Evolutionary conservation across 1,140 invertebrate genomes (phyloP), one percentile per base, ranked within the genome.

Genomic region (Sycophila sp.): DNA sequence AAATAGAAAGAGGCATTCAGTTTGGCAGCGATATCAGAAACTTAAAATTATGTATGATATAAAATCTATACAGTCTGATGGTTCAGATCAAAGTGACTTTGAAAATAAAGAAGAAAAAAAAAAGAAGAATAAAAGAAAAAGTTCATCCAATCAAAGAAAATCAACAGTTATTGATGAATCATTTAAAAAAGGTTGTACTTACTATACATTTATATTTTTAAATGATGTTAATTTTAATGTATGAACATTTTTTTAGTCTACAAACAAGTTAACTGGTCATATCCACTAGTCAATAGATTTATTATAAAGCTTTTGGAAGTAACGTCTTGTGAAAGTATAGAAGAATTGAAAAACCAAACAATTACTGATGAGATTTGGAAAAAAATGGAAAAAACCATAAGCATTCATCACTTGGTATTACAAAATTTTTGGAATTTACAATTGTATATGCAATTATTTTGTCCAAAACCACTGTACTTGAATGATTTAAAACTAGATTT

Each of bases 391-490:
- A 24, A 76, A 15, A 77, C 73, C 60, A 15, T 85, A 42, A 49
- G 75, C 2, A 80, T 84, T 51, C 3, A 76, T n/a, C 11, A 64
- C 0, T 59, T 56, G 8, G 7, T 47, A 15, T 66, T 84, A 2
- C 73, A 71, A 71, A 22, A 49, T 7, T 80, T 79, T 65, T 85
- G 83, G 83, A 38, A 64, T 10, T 2, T 58, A 22, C 77, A 77
- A 28, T 73, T 85, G n/a, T 83, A 85, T 56, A 19, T 82, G 51
- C 83, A 85, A 58, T 69, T 85, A 38, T 85, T 81, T 64, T 78
- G 72, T 62, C 24, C 73, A 30, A 28, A 65, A 32, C 72, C 74
- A 11, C 76, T 85, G 67, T 83, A 76, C 58, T 58, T 80, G 11
- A 82, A 79, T 68, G 76, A 83, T 24, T 72, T 83, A 24, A 84